Conservation (phyloP, 1,140 invertebrate genomes). For the Lepidurus packardi region DNA sequence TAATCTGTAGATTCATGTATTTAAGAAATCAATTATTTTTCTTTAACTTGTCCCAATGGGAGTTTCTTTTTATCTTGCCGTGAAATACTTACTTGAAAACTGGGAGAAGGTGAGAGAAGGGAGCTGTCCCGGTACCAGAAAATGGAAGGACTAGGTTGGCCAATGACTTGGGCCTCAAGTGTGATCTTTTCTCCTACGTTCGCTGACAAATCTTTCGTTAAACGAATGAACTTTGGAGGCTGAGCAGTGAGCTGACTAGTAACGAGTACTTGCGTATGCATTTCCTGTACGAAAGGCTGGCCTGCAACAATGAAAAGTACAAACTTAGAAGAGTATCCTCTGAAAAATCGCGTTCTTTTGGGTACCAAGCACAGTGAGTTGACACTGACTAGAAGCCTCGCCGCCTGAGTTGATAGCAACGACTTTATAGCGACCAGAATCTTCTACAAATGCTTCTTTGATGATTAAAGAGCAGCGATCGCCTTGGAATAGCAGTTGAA, state of each 20-base stretch:
- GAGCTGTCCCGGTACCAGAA: slow-evolving; percentile 67
- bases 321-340: neutral
- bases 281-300: neutral
- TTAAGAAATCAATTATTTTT: neutral
- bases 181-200: slow-evolving; percentile 62
- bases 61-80: too few relatives aligned
- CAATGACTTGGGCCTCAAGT: slow-evolving; percentile 64
- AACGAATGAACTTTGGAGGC: slow-evolving; percentile 62
- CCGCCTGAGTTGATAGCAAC: slow-evolving; percentile 73
- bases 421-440: slow-evolving; percentile 71
- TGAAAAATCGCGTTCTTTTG: neutral
- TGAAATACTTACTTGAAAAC: neutral
- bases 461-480: slow-evolving; percentile 74
- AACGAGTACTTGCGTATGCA: slow-evolving; percentile 42
- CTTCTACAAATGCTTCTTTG: slow-evolving; percentile 64
- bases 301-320: neutral
- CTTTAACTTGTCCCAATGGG: neutral
- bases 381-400: slow-evolving; percentile 66
- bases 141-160: slow-evolving; percentile 62
- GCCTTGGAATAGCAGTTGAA: slow-evolving; percentile 71
- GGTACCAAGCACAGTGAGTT: slow-evolving; percentile 50
- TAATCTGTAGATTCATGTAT: neutral
- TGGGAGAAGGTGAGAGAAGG: neutral
- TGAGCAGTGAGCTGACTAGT: slow-evolving; percentile 40
- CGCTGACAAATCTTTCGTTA: slow-evolving; percentile 60